Base-by-base conservation (phyloP, 2,113 vertebrate genomes). In the Sinosuthora webbiana region DNA sequence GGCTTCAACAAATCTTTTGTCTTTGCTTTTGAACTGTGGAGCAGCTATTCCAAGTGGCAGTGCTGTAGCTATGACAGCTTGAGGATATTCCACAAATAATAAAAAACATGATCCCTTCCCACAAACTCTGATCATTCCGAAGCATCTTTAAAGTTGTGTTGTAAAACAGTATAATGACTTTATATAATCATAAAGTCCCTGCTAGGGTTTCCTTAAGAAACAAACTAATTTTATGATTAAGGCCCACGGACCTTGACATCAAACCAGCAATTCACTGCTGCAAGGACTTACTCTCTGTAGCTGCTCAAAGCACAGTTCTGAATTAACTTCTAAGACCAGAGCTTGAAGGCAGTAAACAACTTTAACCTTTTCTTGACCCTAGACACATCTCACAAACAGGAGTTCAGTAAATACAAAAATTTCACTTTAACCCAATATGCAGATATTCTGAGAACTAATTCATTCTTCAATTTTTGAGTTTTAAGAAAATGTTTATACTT, bases 161-260 rank as follows among this genome's bases (percentile, higher is more conserved):
- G 65, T 89, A 77, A 94, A 90, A 81, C 37, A 69, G 44, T 65
- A 53, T 80, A 93, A 95, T 93, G 92, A 75, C 64, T 96, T 93
- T 83, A 75, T 65, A 67, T 83, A 74, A 87, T 60, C 41, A 49
- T 74, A 41, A 95, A 87, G 64, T 35, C 49, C 37, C 80, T 64
- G 60, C n/a, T 81, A 89, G 56, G 65, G 86, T 90, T 93, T 97
- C 88, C 90, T 75, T 87, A 87, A 90, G 87, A 92, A 96, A 94
- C 37, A 78, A 90, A 59, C 47, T 75, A 60, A 92, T 90, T 90
- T 86, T 86, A 68, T 95, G 76, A 81, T 67, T 93, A 93, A 88
- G 73, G 82, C 57, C 64, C 35, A 77, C 3, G 23, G 85, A 93
- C 83, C 80, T 96, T 73, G 73, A 76, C 55, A 92, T 87, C 90